phyloP scores from a whole-genome alignment of 2,888 invertebrate genomes.

The Melanchra persicariae region DNA sequence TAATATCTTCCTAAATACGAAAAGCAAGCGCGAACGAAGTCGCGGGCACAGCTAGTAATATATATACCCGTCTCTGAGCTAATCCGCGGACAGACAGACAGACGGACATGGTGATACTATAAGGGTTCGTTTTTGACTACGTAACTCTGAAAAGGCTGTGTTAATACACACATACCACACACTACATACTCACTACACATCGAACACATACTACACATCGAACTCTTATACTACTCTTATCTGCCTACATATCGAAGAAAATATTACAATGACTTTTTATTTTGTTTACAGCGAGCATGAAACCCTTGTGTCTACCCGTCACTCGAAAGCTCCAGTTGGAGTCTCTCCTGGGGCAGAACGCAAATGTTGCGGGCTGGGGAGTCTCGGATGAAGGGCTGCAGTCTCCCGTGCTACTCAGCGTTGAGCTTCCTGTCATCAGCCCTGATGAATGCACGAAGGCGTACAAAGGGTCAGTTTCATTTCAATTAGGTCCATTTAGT shows the following conservation, averaged over 20 bases:
- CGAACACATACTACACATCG: too few species aligned
- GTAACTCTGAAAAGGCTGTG: too few species aligned
- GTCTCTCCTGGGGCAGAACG: slow-evolving; percentile 72
- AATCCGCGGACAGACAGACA: too few species aligned
- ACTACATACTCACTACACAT: too few species aligned
- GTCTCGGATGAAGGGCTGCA: slow-evolving; percentile 85
- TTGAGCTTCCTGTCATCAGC: slow-evolving; percentile 79
- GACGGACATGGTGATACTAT: too few species aligned
- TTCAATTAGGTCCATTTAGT: not conserved
- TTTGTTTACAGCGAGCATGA: slow-evolving; percentile 79
- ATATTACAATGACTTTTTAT: not conserved
- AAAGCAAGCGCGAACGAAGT: too few species aligned
- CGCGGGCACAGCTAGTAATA: too few species aligned
- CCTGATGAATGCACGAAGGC: slow-evolving; percentile 73
- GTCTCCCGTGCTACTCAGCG: slow-evolving; percentile 85
- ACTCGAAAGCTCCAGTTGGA: slow-evolving; percentile 74
- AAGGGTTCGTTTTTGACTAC: too few species aligned
- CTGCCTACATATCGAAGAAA: not conserved
- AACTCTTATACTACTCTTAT: too few species aligned
- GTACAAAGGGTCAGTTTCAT: slow-evolving; percentile 74
- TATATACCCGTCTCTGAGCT: too few species aligned
- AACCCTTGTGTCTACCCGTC: slow-evolving; percentile 89
- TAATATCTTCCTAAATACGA: too few species aligned
- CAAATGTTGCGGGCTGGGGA: slow-evolving; percentile 91
- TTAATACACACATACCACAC: too few species aligned